Evolutionary conservation across 2,888 invertebrate genomes (phyloP), one percentile per base, ranked within the genome.

Genomic region (Drosophila hamatofila): DNA sequence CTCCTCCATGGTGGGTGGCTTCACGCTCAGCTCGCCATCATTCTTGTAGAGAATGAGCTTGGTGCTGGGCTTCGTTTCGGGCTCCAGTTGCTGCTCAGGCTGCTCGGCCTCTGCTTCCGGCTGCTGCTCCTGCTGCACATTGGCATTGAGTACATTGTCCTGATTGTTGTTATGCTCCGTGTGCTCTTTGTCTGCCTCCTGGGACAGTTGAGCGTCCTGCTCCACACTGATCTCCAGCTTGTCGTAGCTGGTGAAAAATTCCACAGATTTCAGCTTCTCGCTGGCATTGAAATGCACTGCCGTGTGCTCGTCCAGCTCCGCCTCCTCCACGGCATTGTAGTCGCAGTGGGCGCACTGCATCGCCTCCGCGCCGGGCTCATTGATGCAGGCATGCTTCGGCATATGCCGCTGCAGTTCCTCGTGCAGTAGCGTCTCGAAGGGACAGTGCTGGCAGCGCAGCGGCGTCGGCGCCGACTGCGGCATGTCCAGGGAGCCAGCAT

Each of bases 271-370:
- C 0, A 90, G 84, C 57, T 90, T 92, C 67, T 90, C 91, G 48
- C 90, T 88, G 52, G 91, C 81, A 81, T 91, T 91, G 90, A 97
- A 97, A 92, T 97, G 97, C 59, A 96, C 94, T 89, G 96, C 96
- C 44, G 95, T 94, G 92, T 98, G 98, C 83, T 97, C 97, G 46
- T 96, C 94, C 39, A 97, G 93, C 78, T 96, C 95, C 87, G 96
- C 95, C 65, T 95, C 95, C 84, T 96, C 96, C 5, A 95, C 94
- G 30, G 96, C 96, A 27, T 96, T 95, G 91, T 96, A 96, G 93
- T 97, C 97, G 92, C 98, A 98, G 91, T 96, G 96, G 25, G 96
- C 95, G 93, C 98, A 98, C 75, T 95, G 95, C 85, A 95, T 95
- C 72, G 95, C 95, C 54, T 93, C 93, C 1, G 92, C 92, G 2